Evolutionary conservation across 2,797 vertebrate genomes (phyloP).

Genomic region (Pyrocephalus nanus): DNA sequence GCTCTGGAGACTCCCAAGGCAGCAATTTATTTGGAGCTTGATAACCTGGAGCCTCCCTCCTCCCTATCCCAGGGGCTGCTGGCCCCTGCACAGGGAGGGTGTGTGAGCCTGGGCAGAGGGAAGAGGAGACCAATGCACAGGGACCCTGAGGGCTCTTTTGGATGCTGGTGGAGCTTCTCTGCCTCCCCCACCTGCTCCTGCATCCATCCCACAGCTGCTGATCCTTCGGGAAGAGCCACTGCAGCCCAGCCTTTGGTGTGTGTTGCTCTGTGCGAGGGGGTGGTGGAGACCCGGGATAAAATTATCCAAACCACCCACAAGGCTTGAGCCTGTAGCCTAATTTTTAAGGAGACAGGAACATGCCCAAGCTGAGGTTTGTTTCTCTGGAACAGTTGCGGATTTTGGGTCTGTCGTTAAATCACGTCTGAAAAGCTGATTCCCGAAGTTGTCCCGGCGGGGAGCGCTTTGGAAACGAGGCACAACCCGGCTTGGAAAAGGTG

Average conservation of each 20-base stretch:
- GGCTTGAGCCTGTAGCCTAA: background rate
- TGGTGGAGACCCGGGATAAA: background rate
- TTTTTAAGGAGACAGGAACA: background rate
- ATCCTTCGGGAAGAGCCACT: background rate
- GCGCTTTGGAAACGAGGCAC: too few species aligned
- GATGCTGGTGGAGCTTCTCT: background rate
- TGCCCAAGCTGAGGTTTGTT: background rate
- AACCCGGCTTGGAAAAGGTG: background rate
- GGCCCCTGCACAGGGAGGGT: background rate
- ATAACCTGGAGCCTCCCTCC: background rate
- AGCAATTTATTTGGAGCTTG: background rate
- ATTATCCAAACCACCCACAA: slow-evolving; percentile 1
- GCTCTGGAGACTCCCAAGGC: background rate
- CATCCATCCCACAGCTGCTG: fast-evolving
- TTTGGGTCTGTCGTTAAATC: background rate
- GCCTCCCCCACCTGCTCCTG: background rate
- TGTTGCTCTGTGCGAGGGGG: background rate
- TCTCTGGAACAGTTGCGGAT: background rate
- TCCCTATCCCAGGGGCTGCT: background rate
- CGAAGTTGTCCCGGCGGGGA: fast-evolving
- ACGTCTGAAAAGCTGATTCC: fast-evolving
- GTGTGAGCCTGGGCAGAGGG: background rate
- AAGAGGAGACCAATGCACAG: background rate
- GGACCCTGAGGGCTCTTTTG: background rate
- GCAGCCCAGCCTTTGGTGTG: background rate